Percentiles rank a stretch among this genome's conserved stretches.
Evolutionary conservation across 2,113 vertebrate species (phyloP).

Genomic region (Notothenia coriiceps): DNA sequence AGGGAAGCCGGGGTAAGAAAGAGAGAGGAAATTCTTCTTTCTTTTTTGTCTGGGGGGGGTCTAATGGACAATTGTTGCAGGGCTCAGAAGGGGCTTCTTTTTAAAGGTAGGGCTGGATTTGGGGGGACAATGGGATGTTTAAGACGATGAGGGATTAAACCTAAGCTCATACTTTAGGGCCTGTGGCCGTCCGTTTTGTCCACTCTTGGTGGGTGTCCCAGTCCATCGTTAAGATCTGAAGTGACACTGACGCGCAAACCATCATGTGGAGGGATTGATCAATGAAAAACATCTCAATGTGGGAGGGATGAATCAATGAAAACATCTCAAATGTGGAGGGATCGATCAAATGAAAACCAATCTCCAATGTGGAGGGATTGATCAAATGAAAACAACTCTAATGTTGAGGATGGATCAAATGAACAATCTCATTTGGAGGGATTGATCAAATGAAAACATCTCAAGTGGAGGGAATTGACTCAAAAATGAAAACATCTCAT

Average conservation of each 20-base stretch:
- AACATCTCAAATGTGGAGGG: too few species aligned
- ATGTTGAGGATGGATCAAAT: too few species aligned
- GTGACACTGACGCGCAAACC: conserved; percentile 41
- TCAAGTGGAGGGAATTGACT: too few species aligned
- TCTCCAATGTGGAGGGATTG: too few species aligned
- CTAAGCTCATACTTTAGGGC: conserved; percentile 60
- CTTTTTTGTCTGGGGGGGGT: conserved; percentile 62
- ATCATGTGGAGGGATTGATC: too few species aligned
- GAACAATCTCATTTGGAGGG: too few species aligned
- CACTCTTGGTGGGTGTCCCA: conserved; percentile 14
- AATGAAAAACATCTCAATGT: too few species aligned
- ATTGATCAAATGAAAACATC: too few species aligned
- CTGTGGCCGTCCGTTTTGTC: conserved; percentile 33
- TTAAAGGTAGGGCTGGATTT: conserved; percentile 72
- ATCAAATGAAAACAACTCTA: too few species aligned
- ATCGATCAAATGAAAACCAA: too few species aligned
- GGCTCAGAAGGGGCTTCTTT: conserved; percentile 70
- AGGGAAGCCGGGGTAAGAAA: conserved; percentile 51
- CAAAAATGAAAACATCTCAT: too few species aligned
- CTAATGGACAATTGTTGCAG: conserved; percentile 77
- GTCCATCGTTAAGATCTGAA: conserved; percentile 26
- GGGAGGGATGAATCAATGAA: too few species aligned
- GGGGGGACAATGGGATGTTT: conserved; percentile 79
- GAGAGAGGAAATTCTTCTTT: conserved; percentile 69
- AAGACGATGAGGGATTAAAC: conserved; percentile 78